Conservation (phyloP, 2,113 vertebrate species). For the Serilophus lunatus region DNA sequence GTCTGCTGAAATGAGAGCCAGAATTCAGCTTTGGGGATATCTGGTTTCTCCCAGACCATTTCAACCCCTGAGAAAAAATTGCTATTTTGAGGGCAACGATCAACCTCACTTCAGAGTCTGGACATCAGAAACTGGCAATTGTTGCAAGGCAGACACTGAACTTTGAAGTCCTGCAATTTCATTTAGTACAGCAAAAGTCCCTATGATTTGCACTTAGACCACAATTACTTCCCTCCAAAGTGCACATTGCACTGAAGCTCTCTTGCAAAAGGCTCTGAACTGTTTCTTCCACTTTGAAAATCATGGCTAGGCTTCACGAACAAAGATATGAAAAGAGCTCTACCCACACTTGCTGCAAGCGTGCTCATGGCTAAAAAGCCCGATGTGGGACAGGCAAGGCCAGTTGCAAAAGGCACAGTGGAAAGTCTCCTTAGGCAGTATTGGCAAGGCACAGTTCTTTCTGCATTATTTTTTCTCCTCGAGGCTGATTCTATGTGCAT, state of each 20-base stretch:
- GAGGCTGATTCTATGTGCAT: too few species aligned
- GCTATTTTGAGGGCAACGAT: constrained; percentile 4
- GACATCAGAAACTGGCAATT: not conserved
- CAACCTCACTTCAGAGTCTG: not conserved
- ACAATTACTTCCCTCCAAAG: not conserved
- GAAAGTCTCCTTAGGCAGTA: too few species aligned
- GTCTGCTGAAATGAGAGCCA: not conserved
- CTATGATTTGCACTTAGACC: not conserved
- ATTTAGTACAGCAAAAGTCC: not conserved
- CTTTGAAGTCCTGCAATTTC: not conserved
- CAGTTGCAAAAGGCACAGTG: too few species aligned
- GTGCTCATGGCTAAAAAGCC: too few species aligned
- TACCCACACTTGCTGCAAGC: too few species aligned
- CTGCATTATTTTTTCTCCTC: too few species aligned
- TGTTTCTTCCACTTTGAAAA: not conserved
- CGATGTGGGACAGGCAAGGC: too few species aligned
- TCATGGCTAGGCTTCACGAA: too few species aligned
- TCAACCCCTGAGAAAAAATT: not conserved
- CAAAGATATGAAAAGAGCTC: too few species aligned
- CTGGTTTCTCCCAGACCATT: not conserved
- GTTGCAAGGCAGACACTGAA: constrained; percentile 7
- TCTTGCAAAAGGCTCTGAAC: not conserved
- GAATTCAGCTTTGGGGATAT: not conserved
- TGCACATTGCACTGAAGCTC: not conserved
- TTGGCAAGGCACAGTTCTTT: too few species aligned